Evolutionary conservation across 2,113 vertebrate genomes (phyloP).

Genomic region (Nesoenas mayeri): DNA sequence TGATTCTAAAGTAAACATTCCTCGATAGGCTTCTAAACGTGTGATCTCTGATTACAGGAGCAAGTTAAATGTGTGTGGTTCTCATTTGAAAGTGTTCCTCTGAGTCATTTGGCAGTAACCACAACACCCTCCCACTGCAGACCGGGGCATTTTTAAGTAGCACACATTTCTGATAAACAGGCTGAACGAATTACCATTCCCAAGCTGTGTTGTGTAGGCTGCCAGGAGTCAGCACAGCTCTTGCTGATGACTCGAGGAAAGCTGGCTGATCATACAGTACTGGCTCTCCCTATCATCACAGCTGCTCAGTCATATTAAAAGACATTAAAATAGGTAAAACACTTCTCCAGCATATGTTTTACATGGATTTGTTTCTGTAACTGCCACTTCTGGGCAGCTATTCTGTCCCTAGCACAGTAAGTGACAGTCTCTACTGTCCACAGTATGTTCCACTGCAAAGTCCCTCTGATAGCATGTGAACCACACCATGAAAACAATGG

Average conservation of each 20-base stretch:
- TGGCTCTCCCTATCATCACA: neutral
- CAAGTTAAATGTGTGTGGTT: neutral
- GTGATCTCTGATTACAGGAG: neutral
- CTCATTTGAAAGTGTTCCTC: neutral
- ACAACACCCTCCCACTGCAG: neutral
- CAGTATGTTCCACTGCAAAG: neutral
- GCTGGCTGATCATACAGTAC: neutral
- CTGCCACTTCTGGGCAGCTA: neutral
- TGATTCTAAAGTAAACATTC: conserved; percentile 7
- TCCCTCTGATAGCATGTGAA: neutral
- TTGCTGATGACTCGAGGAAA: neutral
- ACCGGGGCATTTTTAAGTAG: conserved; percentile 23
- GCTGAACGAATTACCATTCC: neutral
- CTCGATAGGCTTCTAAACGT: neutral
- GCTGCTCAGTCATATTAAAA: neutral
- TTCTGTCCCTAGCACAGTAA: neutral
- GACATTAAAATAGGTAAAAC: neutral
- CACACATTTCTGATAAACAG: neutral
- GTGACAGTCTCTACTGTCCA: neutral
- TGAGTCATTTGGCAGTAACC: conserved; percentile 35
- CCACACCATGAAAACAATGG: neutral
- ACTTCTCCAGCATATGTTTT: neutral
- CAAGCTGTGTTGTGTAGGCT: neutral
- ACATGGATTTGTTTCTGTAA: neutral
- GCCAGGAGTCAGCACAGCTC: neutral